Percentiles rank a stretch among this genome's conserved stretches.
phyloP scores from a whole-genome alignment of 2,797 vertebrate species.

The Gymnodraco acuticeps region DNA sequence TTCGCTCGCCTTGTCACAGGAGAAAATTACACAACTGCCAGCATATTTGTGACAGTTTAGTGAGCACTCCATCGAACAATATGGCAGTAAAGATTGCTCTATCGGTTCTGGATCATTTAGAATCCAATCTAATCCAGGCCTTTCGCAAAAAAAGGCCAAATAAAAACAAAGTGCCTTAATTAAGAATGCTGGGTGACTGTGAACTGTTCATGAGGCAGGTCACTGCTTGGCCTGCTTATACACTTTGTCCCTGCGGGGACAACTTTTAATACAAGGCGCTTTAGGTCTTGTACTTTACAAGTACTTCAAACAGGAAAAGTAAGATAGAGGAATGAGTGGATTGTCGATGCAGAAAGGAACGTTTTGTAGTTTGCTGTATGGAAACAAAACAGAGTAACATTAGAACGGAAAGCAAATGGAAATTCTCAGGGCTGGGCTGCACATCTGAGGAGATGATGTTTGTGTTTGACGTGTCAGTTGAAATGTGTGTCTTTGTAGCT shows the following conservation, averaged over 20 bases:
- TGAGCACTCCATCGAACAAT: constrained; percentile 74
- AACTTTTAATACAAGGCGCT: constrained; percentile 42
- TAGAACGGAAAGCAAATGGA: neutral
- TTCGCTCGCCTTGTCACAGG: constrained; percentile 60
- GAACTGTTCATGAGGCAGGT: constrained; percentile 72
- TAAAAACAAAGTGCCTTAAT: constrained; percentile 86
- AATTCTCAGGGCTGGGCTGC: neutral
- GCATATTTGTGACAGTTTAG: constrained; percentile 79
- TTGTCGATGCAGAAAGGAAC: neutral
- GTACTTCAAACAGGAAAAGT: constrained; percentile 27
- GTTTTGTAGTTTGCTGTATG: neutral
- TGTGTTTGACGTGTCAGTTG: constrained; percentile 14
- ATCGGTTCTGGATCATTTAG: constrained; percentile 88
- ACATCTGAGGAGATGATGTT: constrained; percentile 7
- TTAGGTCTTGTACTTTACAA: constrained; percentile 8
- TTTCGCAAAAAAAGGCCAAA: constrained; percentile 72
- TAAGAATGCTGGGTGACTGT: constrained; percentile 76
- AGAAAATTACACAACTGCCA: constrained; percentile 79
- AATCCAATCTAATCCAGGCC: constrained; percentile 86
- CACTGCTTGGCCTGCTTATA: constrained; percentile 29
- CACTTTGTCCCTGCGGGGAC: constrained; percentile 36
- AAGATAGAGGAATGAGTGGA: constrained; percentile 1
- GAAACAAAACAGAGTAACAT: neutral
- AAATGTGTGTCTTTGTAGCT: constrained; percentile 2
- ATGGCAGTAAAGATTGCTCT: constrained; percentile 82